Percentiles rank a stretch among this genome's conserved stretches.
Evolutionary conservation across 1,140 invertebrate species (phyloP).

Genomic region (Venturia canescens): DNA sequence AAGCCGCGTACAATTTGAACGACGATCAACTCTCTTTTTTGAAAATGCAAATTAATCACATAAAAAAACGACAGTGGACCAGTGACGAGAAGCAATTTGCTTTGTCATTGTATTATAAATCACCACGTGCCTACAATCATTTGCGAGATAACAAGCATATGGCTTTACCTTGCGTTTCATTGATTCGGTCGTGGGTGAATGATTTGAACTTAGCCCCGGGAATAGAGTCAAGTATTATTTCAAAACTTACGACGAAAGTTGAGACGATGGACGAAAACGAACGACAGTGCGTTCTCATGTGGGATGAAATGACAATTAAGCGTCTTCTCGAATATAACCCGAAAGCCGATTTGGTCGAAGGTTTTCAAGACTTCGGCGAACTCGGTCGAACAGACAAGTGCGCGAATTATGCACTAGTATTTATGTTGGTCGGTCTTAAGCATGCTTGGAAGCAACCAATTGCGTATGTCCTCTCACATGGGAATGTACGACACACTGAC

Average conservation of each 20-base stretch:
- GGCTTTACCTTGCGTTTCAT: constrained; percentile 5
- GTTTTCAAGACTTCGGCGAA: constrained; percentile 53
- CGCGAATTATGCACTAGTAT: constrained; percentile 39
- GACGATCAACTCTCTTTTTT: too few species aligned
- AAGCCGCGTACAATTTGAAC: too few species aligned
- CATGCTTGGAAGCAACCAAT: constrained; percentile 49
- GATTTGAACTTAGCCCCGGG: constrained; percentile 44
- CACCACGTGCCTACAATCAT: constrained; percentile 50
- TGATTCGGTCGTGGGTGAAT: constrained; percentile 41
- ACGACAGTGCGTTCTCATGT: constrained; percentile 56
- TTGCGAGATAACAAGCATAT: constrained; percentile 45
- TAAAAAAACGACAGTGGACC: too few species aligned
- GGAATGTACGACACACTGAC: constrained; percentile 31
- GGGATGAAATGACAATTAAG: constrained; percentile 60
- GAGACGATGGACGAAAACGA: constrained; percentile 48
- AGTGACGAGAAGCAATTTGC: constrained; percentile 55
- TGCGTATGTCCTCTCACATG: constrained; percentile 45
- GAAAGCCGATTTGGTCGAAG: constrained; percentile 55
- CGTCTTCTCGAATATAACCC: constrained; percentile 52
- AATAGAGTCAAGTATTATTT: constrained; percentile 45
- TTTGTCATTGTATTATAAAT: constrained; percentile 50
- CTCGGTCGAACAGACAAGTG: constrained; percentile 24
- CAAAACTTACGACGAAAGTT: constrained; percentile 44
- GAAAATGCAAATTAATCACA: too few species aligned
- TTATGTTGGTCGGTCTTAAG: constrained; percentile 46